phyloP scores from a whole-genome alignment of 2,888 invertebrate genomes.

The Drosophila melanosoma region DNA sequence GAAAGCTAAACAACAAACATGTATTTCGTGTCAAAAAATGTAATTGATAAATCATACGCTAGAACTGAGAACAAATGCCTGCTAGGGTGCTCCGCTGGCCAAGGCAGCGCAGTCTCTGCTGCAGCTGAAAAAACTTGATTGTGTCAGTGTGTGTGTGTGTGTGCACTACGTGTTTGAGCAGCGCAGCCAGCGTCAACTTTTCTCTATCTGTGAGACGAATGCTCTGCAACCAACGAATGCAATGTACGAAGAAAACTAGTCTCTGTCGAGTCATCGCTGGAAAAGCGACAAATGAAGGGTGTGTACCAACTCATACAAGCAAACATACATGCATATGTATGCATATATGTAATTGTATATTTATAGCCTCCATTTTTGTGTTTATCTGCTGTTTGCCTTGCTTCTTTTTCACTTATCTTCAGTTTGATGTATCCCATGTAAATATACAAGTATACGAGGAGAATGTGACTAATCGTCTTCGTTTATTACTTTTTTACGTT shows the following conservation, averaged over 20 bases:
- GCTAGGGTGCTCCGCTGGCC: constrained; percentile 68
- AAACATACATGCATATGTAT: constrained; percentile 5
- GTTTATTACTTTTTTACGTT: constrained; percentile 14
- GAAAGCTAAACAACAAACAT: constrained; percentile 12
- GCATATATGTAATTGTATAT: constrained; percentile 26
- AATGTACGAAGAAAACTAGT: constrained; percentile 74
- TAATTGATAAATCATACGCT: constrained; percentile 32
- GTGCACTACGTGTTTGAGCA: constrained; percentile 11
- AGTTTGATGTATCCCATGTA: constrained; percentile 19
- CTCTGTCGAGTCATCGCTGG: constrained; percentile 56
- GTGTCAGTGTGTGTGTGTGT: constrained; percentile 38
- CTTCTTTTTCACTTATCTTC: constrained; percentile 27
- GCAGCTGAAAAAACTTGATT: constrained; percentile 62
- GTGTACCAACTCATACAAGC: constrained; percentile 45
- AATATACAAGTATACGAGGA: constrained; percentile 6
- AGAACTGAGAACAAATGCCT: constrained; percentile 40
- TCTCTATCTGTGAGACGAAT: constrained; percentile 61
- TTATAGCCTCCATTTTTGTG: constrained; percentile 49
- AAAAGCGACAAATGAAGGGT: constrained; percentile 62
- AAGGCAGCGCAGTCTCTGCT: constrained; percentile 46
- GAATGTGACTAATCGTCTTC: constrained; percentile 30
- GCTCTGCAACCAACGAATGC: constrained; percentile 52
- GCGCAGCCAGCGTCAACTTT: constrained; percentile 63
- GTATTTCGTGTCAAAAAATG: constrained; percentile 15
- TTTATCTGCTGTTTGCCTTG: constrained; percentile 41